Evolutionary conservation across 1,140 invertebrate species (phyloP).

Genomic region (Drosophila pandora): DNA sequence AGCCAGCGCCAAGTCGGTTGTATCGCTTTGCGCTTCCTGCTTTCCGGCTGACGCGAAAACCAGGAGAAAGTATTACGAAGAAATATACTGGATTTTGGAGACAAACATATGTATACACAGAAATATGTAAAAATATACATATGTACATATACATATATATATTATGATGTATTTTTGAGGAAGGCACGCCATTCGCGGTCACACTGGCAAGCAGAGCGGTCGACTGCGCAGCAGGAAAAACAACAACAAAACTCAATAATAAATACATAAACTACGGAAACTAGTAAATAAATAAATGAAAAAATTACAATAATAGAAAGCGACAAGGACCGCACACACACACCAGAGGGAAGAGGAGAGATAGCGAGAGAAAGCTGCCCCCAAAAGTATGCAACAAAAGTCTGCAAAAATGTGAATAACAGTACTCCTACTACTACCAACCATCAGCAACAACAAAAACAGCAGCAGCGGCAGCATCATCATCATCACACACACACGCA

Average conservation of each 20-base stretch:
- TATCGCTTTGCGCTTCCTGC: neutral
- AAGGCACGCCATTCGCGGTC: slow-evolving; percentile 13
- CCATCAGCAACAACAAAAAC: slow-evolving; percentile 7
- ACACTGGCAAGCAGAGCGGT: slow-evolving; percentile 24
- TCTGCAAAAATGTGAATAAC: slow-evolving; percentile 44
- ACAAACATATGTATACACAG: neutral
- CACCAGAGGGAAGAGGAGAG: slow-evolving; percentile 1
- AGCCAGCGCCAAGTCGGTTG: neutral
- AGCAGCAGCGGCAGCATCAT: slow-evolving; percentile 17
- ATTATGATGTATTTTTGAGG: neutral
- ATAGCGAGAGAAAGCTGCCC: slow-evolving; percentile 9
- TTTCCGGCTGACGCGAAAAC: neutral
- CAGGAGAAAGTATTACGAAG: neutral
- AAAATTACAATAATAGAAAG: neutral
- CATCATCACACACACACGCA: slow-evolving; percentile 21
- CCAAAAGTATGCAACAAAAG: slow-evolving; percentile 45
- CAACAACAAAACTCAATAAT: neutral
- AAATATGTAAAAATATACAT: neutral
- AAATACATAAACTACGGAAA: slow-evolving; percentile 5
- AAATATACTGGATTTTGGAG: neutral
- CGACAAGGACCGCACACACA: slow-evolving; percentile 10
- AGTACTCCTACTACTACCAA: slow-evolving; percentile 4
- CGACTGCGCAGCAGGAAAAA: slow-evolving; percentile 21
- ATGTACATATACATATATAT: neutral
- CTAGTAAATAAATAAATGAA: slow-evolving; percentile 12